These are phyloP conservation scores for Tragulus kanchil DNA, from an alignment of 2,113 vertebrate genomes.

Conservation along the genomic window DNA sequence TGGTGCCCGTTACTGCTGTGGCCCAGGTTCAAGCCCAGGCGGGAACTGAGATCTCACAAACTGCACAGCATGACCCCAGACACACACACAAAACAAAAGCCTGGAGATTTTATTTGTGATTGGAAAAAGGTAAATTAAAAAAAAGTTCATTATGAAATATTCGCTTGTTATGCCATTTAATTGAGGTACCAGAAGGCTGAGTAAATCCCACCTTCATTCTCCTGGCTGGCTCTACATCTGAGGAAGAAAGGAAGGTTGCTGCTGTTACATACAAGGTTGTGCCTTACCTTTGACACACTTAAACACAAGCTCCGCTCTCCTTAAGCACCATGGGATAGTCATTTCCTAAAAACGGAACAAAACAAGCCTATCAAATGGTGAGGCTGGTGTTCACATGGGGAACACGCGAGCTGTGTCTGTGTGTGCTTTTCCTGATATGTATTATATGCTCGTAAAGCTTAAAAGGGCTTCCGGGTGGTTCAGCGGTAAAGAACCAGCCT, in stretches of 20 bases:
- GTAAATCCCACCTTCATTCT: neutral
- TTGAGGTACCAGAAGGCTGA: neutral
- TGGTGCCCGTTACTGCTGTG: neutral
- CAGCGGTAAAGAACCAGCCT: neutral
- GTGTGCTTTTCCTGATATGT: neutral
- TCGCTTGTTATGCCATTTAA: neutral
- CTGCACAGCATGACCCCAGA: neutral
- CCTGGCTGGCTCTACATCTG: neutral
- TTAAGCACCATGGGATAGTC: constrained; percentile 92
- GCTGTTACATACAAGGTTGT: neutral
- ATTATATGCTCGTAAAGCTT: neutral
- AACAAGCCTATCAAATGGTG: neutral
- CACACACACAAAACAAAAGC: neutral
- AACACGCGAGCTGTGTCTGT: neutral
- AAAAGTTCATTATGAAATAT: neutral
- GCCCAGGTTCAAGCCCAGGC: neutral
- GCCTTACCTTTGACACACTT: constrained; percentile 97
- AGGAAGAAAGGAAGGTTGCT: neutral
- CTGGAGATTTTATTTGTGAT: neutral
- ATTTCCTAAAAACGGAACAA: constrained; percentile 88
- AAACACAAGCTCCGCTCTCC: constrained; percentile 93
- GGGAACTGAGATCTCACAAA: neutral
- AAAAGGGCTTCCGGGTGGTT: neutral
- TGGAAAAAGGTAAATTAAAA: neutral
- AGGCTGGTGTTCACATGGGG: neutral